phyloP scores from a whole-genome alignment of 2,888 invertebrate species.

The Alsophila aescularia region DNA sequence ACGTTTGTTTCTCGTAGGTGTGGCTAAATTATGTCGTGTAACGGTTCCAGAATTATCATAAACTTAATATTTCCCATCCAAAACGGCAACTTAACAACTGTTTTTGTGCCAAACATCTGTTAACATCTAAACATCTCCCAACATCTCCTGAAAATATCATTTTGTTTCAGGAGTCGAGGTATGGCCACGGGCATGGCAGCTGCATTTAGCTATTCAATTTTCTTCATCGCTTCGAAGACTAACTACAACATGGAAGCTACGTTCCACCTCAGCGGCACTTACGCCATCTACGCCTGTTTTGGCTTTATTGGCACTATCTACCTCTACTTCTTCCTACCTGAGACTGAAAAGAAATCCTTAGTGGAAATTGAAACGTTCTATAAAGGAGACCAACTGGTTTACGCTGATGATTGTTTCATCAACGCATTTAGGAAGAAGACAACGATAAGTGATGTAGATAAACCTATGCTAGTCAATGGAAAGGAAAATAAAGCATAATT shows the following conservation, averaged over 20 bases:
- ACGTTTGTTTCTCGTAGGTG: too few relatives aligned
- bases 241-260: slow-evolving; percentile 79
- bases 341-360: slow-evolving; percentile 80
- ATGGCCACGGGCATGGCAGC: slow-evolving; percentile 81
- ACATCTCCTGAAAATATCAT: too few relatives aligned
- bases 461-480: slow-evolving; percentile 69
- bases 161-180: slow-evolving; percentile 77
- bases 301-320: slow-evolving; percentile 76
- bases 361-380: slow-evolving; percentile 81
- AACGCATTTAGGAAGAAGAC: slow-evolving; percentile 64
- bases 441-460: slow-evolving; percentile 51
- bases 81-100: too few relatives aligned
- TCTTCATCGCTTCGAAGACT: slow-evolving; percentile 80
- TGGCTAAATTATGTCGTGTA: too few relatives aligned
- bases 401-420: slow-evolving; percentile 74
- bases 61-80: too few relatives aligned
- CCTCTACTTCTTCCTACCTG: slow-evolving; percentile 80
- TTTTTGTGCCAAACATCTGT: too few relatives aligned
- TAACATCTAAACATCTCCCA: too few relatives aligned
- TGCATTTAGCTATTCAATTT: slow-evolving; percentile 75
- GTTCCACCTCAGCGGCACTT: slow-evolving; percentile 78
- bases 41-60: too few relatives aligned
- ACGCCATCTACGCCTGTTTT: slow-evolving; percentile 73
- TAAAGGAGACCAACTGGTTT: slow-evolving; percentile 66
- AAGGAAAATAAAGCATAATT: slow-evolving; percentile 29